These are phyloP conservation scores for Climacteris rufus DNA, from an alignment of 2,113 vertebrate genomes.

Conservation along the genomic window DNA sequence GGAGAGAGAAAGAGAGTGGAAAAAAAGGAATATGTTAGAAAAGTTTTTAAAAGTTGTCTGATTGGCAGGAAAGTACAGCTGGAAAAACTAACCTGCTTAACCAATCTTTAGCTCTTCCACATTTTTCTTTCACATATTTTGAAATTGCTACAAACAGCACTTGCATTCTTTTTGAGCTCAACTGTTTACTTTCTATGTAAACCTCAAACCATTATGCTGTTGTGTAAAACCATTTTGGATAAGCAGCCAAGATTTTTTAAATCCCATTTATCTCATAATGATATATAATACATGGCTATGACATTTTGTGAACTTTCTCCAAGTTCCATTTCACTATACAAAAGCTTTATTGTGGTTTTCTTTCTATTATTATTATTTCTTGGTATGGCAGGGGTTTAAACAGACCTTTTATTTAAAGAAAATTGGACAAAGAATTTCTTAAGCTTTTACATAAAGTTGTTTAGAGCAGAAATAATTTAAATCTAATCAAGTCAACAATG, in stretches of 20 bases:
- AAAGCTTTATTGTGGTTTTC: background rate
- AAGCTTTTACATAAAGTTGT: background rate
- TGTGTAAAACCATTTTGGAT: conserved; percentile 40
- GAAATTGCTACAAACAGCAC: background rate
- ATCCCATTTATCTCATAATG: conserved; percentile 26
- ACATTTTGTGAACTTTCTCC: conserved; percentile 33
- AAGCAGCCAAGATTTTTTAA: conserved; percentile 15
- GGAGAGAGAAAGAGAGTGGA: background rate
- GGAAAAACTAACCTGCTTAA: background rate
- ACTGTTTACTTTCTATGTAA: conserved; percentile 8
- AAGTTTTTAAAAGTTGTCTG: background rate
- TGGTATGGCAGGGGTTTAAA: background rate
- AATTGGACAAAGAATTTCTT: background rate
- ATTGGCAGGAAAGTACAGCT: background rate
- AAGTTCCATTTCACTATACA: conserved; percentile 22
- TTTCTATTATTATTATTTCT: background rate
- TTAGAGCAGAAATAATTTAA: conserved; percentile 20
- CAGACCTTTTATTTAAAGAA: background rate
- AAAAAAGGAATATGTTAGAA: background rate
- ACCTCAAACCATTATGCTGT: background rate
- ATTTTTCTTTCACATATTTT: background rate
- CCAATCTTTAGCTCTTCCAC: background rate
- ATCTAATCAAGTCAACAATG: background rate
- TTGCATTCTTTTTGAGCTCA: background rate
- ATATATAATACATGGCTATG: conserved; percentile 20